Evolutionary conservation across 2,888 invertebrate genomes (phyloP).

Genomic region (Chorisops tibialis): DNA sequence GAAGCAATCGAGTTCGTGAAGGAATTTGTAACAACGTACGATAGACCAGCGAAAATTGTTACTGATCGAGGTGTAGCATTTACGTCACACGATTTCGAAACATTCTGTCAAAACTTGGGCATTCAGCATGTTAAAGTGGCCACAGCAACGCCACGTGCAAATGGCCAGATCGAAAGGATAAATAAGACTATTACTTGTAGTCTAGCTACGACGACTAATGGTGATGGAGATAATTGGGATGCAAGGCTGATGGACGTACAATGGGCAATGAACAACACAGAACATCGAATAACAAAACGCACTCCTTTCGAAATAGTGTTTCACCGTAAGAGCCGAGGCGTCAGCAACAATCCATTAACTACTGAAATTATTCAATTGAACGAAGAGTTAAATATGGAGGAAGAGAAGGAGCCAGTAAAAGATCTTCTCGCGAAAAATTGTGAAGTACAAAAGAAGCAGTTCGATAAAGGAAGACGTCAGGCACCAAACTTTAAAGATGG

Average conservation of each 20-base stretch:
- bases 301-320: not conserved
- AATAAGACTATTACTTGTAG: not conserved
- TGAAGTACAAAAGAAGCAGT: too few relatives aligned
- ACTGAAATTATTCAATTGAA: not conserved
- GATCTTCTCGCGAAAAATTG: too few relatives aligned
- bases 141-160: conserved; percentile 30
- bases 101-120: conserved; percentile 24
- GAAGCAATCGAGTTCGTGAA: not conserved
- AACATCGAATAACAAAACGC: conserved; percentile 31
- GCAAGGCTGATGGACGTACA: conserved; percentile 31
- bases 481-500: too few relatives aligned
- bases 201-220: not conserved
- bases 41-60: not conserved
- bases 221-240: conserved; percentile 34
- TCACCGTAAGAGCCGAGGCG: not conserved
- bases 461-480: too few relatives aligned
- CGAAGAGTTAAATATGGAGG: too few relatives aligned
- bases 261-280: conserved; percentile 32
- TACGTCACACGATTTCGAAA: conserved; percentile 27
- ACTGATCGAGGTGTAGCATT: too few relatives aligned
- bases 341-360: not conserved
- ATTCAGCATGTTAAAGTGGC: conserved; percentile 35
- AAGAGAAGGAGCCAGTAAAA: too few relatives aligned
- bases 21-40: not conserved
- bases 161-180: not conserved